Evolutionary conservation across 2,888 invertebrate genomes (phyloP), one percentile per base, ranked within the genome.

Genomic region (Megalurothrips usitatus): DNA sequence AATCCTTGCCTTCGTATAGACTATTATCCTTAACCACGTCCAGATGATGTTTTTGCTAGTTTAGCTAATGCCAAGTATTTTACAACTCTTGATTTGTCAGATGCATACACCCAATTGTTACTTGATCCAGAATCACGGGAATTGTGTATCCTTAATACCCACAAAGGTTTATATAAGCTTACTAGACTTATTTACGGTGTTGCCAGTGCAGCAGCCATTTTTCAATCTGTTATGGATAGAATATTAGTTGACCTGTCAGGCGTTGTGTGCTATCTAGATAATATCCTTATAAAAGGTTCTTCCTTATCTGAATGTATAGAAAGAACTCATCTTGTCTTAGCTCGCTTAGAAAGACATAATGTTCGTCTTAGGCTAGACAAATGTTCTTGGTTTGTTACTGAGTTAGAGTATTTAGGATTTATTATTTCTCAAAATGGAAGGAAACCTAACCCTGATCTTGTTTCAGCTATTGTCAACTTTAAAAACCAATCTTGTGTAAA

Each of bases 121-220:
- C 52, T 83, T 78, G 81, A 82, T 63, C 80, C 81, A 28, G 79
- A 82, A 10, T 85, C 83, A 26, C 82, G 84, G 79, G 78, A 84
- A 81, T 83, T 84, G n/a, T 81, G 84, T 43, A 84, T 84, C n/a
- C 83, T 86, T 19, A 85, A 85, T 82, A 86, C 84, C 14, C 83
- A 84, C 80, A 81, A 83, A 79, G 85, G 85, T 28, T 82, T 85
- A 68, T 85, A 83, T 83, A 80, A 82, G 23, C 85, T 82, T 82
- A 85, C 82, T 79, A 79, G 84, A n/a, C 81, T 85, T 79, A 84
- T 84, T 23, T 85, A 83, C 83, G 85, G 85, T 14, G 83, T 85
- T 79, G 82, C 83, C 78, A 82, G 83, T 79, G 85, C 85, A 19
- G 84, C 85, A 28, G 84, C 82, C 28, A 84, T 84, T 79, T 85